Evolutionary conservation across 2,113 vertebrate species (phyloP).

Genomic region (Eretmochelys imbricata): DNA sequence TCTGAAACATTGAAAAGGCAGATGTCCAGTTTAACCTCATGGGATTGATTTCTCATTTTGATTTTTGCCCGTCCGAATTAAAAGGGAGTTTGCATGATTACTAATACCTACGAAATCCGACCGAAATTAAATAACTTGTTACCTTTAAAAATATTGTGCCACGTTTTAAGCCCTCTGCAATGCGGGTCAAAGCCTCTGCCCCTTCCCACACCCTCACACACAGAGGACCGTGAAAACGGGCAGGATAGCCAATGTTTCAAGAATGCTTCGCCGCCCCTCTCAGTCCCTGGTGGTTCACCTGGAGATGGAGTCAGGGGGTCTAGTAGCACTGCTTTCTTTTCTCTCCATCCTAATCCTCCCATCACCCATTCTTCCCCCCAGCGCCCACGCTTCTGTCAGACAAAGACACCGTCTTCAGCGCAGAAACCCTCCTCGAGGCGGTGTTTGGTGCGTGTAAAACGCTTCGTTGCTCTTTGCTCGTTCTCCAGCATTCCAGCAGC

Average conservation of each 20-base stretch:
- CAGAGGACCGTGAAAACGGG: not conserved
- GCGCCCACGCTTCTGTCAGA: not conserved
- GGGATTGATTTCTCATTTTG: not conserved
- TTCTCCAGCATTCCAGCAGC: not conserved
- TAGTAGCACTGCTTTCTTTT: not conserved
- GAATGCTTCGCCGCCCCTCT: not conserved
- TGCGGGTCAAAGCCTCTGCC: not conserved
- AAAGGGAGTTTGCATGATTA: not conserved
- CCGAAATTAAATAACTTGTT: not conserved
- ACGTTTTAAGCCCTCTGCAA: not conserved
- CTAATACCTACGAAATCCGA: not conserved
- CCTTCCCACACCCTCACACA: not conserved
- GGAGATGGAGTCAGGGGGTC: not conserved
- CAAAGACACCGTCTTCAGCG: not conserved
- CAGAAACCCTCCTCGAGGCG: too few relatives aligned
- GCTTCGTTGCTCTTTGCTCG: not conserved
- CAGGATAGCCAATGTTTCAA: not conserved
- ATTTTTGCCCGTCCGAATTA: not conserved
- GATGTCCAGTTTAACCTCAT: not conserved
- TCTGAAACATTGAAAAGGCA: not conserved
- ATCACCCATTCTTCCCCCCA: not conserved
- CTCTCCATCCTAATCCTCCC: not conserved
- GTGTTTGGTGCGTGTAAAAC: not conserved
- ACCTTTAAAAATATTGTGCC: not conserved
- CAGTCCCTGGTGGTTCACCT: not conserved